These are phyloP conservation scores for Mizuhopecten yessoensis DNA, from an alignment of 1,140 invertebrate genomes.

Conservation along the genomic window DNA sequence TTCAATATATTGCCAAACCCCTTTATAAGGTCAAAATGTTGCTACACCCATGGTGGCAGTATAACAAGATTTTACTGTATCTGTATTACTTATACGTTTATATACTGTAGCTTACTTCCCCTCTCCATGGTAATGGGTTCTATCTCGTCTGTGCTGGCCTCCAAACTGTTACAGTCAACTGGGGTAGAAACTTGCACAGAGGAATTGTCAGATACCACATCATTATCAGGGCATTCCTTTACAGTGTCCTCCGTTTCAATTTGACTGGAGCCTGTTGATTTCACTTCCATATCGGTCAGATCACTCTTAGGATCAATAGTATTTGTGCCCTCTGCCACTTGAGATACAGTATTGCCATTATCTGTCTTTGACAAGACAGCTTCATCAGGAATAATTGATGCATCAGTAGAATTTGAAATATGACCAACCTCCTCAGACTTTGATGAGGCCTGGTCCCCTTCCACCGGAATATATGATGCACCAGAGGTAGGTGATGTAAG, in stretches of 20 bases:
- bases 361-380: neutral
- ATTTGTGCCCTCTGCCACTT: neutral
- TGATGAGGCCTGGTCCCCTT: neutral
- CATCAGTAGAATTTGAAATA: neutral
- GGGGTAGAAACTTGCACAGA: neutral
- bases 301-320: neutral
- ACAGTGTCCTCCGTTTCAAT: neutral
- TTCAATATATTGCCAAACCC: no score
- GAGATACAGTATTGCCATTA: neutral
- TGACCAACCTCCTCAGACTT: neutral
- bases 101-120: neutral
- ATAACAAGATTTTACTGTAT: no score
- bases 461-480: neutral
- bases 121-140: neutral
- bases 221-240: neutral
- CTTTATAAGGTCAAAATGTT: no score
- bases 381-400: neutral
- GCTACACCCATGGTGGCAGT: no score
- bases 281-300: neutral
- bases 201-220: neutral
- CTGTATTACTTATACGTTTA: no score
- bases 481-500: neutral
- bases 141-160: neutral
- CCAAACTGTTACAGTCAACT: neutral
- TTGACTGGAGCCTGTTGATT: neutral